Base-by-base conservation (phyloP, 35 echinoderm and acorn worm species). In the Ptychodera flava region DNA sequence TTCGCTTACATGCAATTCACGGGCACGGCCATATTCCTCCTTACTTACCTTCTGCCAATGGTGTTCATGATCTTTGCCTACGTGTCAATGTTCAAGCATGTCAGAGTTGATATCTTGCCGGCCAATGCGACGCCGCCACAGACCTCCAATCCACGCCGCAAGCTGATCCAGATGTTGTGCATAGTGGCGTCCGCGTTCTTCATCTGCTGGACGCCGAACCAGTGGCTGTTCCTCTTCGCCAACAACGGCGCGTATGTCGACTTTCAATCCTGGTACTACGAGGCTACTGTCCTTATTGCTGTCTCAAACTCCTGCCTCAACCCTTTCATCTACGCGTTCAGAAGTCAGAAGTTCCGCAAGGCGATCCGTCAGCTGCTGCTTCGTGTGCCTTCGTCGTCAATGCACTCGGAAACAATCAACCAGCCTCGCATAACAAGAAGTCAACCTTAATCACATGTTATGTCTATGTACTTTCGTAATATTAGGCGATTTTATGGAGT, bases 31-130 rank as follows among this genome's bases (percentile, higher is more conserved):
- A 85, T 94, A 77, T 99, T 99, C 34, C 78, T 99, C 16, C 85
- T 90, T 0, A 94, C 96, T 22, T 99, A 99, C 80, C 94, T 99
- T 29, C 31, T 92, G 1, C 96, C 96, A 16, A 85, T 99, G 22
- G 33, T 94, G n/a, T 76, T 99, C 28, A 99, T 94, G 92, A 89
- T 94, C 28, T 84, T 89, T 83, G 90, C 96, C 1, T 99, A 99
- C 84, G 87, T 88, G 37, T 38, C 78, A 31, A 99, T 99, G 33
- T 88, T 90, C 78, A 28, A 37, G 30, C 94, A 94, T 31, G 64
- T 99, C 10, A 92, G 90, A n/a, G 87, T 78, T 34, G 87, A 88
- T 15, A 82, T 87, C 27, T 33, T 35, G 22, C 31, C 36, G 16
- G 79, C 34, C 36, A 79, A 87, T 79, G 35, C 85, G 16, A 77